Evolutionary conservation across 2,888 invertebrate species (phyloP), one percentile per base, ranked within the genome.

Genomic region (Aporophyla nigra): DNA sequence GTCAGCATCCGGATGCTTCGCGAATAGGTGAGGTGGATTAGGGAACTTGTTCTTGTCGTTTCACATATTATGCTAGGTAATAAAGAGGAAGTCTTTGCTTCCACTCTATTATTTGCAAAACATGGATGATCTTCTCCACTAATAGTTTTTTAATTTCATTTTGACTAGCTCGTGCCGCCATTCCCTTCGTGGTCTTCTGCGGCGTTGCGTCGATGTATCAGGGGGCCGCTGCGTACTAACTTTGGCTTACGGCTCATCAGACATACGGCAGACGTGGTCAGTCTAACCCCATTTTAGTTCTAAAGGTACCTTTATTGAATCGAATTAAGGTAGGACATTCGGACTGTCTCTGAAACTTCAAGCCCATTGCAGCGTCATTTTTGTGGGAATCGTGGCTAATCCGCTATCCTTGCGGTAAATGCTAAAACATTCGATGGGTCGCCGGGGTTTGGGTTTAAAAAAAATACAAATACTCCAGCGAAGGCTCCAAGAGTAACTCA

Each of bases 161-260:
- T 82, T 83, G 49, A 74, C 62, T 75, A 83, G 82, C 80, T 83
- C 79, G 83, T 83, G 79, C 75, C 83, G 70, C 74, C 82, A 75
- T 79, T 83, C 46, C 83, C 82, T 67, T 72, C 82, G 75, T 83
- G 82, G 82, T 83, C 82, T 56, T 67, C 83, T 79, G 80, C 71
- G 59, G 83, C 83, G 75, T 75, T 83, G 79, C 83, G 83, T 72
- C 83, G 82, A 66, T 83, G 83, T 83, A 75, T 83, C 83, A 83
- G 79, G 63, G 74, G 72, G 46, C 82, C 83, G 75, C 79, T 83
- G 58, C 79, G 83, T 83, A 75, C 62, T 83, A 83, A 79, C 69
- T 75, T 83, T 83, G 82, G 79, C 75, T 62, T 83, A 67, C 83
- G 72, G 62, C 75, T 83, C 83, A 74, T 83, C 82, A 83, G 75